Conservation (phyloP, 2,888 invertebrate species). For the Actias luna region DNA sequence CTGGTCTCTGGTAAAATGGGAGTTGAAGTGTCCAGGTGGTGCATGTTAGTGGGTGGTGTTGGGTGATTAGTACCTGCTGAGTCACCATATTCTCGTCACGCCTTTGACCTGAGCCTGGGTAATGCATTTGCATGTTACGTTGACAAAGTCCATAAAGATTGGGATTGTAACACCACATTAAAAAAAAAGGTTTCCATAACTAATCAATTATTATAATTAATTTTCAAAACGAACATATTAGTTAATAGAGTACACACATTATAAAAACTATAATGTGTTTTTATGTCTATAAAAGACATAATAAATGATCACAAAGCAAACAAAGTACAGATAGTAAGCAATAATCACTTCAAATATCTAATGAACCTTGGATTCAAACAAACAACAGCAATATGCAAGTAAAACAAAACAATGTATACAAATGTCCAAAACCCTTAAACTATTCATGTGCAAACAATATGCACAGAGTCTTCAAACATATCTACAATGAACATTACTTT, state of each 20-base stretch:
- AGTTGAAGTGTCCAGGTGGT: too few species aligned
- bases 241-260: background rate
- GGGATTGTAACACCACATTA: too few species aligned
- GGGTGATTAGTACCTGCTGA: too few species aligned
- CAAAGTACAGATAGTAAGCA: background rate
- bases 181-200: background rate
- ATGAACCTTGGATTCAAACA: constrained; percentile 14
- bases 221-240: background rate
- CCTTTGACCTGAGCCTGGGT: too few species aligned
- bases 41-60: too few species aligned
- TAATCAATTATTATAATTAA: background rate
- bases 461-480: too few species aligned
- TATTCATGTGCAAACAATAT: background rate
- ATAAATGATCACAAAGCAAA: constrained; percentile 15
- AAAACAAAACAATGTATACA: background rate
- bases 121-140: too few species aligned
- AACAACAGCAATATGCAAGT: background rate
- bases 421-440: background rate
- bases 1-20: too few species aligned
- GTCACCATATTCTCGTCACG: too few species aligned
- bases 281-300: background rate
- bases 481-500: too few species aligned
- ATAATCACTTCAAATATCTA: constrained; percentile 10
- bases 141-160: too few species aligned
- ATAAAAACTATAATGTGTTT: background rate